Base-by-base conservation (phyloP, 2,113 vertebrate species). In the Pyxicephalus adspersus region DNA sequence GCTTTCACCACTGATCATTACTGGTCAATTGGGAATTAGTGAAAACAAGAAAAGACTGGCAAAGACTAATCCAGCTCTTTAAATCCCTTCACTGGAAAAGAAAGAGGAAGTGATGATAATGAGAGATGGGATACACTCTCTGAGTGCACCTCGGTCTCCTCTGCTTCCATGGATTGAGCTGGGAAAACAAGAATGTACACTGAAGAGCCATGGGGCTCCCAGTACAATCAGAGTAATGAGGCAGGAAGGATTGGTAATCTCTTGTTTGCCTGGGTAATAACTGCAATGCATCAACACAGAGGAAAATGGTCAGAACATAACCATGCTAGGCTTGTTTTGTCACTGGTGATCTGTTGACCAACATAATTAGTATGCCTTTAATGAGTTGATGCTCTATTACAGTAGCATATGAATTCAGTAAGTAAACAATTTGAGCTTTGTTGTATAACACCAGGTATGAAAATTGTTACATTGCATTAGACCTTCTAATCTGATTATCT, bases 231-330 rank as follows among this genome's bases (percentile, higher is more conserved):
- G 66, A 65, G 66, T 83, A 84, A 84, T 45, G 57, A 83, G 70
- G 76, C 83, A 85, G 76, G 83, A 73, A 83, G 51, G 18, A 82
- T 80, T 65, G 52, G 68, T 83, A 85, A 84, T 80, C 80, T 77
- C 63, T 76, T 83, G 80, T 84, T 84, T 83, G 79, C 75, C 84
- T 65, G 75, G 50, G 6, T 73, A 75, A 84, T 76, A 29, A 65
- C 54, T 76, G 52, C 23, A 22, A 4, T 60, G 50, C 54, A 28
- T 70, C 73, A 74, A 85, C 83, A 85, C 57, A 74, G 57, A 77
- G 58, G 63, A 18, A 23, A 75, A 74, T 54, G 25, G 64, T 64
- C 13, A 26, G 25, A 45, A 31, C 50, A 38, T 66, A 51, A 18
- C 26, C 17, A 18, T 28, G 29, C n/a, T 74, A 57, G 50, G 64